phyloP scores from a whole-genome alignment of 2,797 vertebrate genomes.

The Cheirogaleus major region DNA sequence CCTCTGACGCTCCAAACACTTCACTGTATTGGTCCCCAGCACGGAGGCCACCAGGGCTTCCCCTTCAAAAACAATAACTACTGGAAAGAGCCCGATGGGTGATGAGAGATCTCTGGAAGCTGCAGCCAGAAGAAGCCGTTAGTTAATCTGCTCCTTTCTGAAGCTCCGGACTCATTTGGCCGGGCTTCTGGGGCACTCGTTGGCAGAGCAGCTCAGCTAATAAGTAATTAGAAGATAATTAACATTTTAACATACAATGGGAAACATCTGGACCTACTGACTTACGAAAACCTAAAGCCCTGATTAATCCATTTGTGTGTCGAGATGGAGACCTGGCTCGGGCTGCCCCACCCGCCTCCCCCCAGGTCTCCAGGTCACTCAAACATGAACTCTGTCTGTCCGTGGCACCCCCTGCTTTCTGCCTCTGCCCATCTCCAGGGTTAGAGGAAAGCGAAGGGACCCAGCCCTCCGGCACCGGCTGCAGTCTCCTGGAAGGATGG shows the following conservation, averaged over 20 bases:
- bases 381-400: background rate
- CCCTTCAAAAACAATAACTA: background rate
- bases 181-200: background rate
- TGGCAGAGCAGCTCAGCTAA: slow-evolving; percentile 73
- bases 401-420: background rate
- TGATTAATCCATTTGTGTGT: slow-evolving; percentile 68
- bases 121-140: background rate
- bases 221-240: slow-evolving; percentile 87
- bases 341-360: too few species aligned
- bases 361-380: background rate
- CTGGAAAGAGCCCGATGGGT: background rate
- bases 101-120: background rate
- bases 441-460: too few species aligned
- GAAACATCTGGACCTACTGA: slow-evolving; percentile 85
- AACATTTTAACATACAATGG: slow-evolving; percentile 84
- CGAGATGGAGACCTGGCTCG: background rate
- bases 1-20: background rate
- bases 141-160: background rate
- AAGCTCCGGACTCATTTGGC: slow-evolving; percentile 73
- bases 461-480: rapidly evolving
- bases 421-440: background rate
- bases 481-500: background rate
- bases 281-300: slow-evolving; percentile 48
- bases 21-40: rapidly evolving
- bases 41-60: background rate